Base-by-base conservation (phyloP, 1,140 invertebrate species). In the Onthophagus taurus region DNA sequence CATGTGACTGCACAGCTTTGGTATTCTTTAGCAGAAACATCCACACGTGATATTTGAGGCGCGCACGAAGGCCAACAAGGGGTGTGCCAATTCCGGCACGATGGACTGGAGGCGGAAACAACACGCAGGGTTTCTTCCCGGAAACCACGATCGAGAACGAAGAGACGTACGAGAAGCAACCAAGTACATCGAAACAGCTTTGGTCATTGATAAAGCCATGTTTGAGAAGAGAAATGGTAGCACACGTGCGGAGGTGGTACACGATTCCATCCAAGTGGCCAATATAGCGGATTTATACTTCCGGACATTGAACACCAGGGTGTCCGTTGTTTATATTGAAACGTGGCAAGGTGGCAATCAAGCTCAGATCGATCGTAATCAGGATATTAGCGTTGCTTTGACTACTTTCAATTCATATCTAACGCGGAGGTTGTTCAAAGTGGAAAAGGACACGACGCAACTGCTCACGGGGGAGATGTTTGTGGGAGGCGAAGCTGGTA, bases 1-100 rank as follows among this genome's bases (percentile, higher is more conserved):
- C 41, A 53, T 52, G 52, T 63, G 59, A 68, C 65, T 67, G 64
- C 65, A 67, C 65, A 66, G 63, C 61, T 66, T 57, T 64, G 69
- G 62, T 78, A 74, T 78, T 74, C 75, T 81, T 75, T 77, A 89
- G 81, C 83, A 89, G 80, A 89, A 91, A 70, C 89, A 94, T 80
- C 90, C 89, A 58, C 91, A 95, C 76, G 84, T 96, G 61, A 90
- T 95, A 66, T 94, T 92, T 74, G 87, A 92, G 66, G 87, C 88
- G 49, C 78, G 84, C 51, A 82, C 82, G 21, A 88, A 88, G 66
- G 76, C 80, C 43, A 86, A 87, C 68, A 87, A 89, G 67, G 85
- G 85, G 30, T 92, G 89, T 59, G 89, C 84, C 44, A 91, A 89
- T 69, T 79, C 77, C 16, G 75, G 77, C 30, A 83, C 74, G 57